These are phyloP conservation scores for Anodontia alba DNA, from an alignment of 2,888 invertebrate species.

Conservation along the genomic window DNA sequence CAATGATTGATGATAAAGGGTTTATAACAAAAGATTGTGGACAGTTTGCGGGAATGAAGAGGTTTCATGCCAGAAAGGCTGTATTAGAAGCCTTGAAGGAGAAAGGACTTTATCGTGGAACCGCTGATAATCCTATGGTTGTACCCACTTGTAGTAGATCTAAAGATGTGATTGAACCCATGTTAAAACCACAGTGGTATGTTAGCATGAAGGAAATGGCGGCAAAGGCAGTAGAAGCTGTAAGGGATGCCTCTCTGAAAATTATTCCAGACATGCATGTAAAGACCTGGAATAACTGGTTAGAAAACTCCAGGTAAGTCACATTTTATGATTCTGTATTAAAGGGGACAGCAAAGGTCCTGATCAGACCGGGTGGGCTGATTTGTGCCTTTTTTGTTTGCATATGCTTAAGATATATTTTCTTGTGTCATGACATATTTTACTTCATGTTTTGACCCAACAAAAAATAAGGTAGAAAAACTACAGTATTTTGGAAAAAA, in stretches of 20 bases:
- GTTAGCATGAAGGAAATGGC: slow-evolving; percentile 96
- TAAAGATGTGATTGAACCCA: slow-evolving; percentile 98
- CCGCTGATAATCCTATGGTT: slow-evolving; percentile 96
- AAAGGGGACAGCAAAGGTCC: too few species aligned
- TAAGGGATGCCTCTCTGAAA: slow-evolving; percentile 91
- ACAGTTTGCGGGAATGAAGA: slow-evolving; percentile 93
- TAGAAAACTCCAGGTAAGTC: slow-evolving; percentile 92
- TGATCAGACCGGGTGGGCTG: too few species aligned
- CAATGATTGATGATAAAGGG: slow-evolving; percentile 97
- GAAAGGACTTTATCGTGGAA: slow-evolving; percentile 90
- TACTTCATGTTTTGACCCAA: too few species aligned
- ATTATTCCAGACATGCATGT: slow-evolving; percentile 96
- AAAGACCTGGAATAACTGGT: slow-evolving; percentile 98
- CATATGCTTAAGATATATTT: too few species aligned
- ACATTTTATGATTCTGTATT: background rate
- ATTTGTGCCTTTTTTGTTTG: too few species aligned
- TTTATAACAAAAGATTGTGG: slow-evolving; percentile 92
- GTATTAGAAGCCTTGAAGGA: slow-evolving; percentile 92
- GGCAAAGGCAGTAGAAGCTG: slow-evolving; percentile 91
- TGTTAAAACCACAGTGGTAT: slow-evolving; percentile 99
- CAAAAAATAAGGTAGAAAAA: too few species aligned
- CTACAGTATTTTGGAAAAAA: too few species aligned
- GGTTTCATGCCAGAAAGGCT: slow-evolving; percentile 94
- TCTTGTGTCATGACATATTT: too few species aligned
- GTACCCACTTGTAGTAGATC: slow-evolving; percentile 96